Evolutionary conservation across 2,888 invertebrate species (phyloP), one percentile per base, ranked within the genome.

Genomic region (Perdita meconis): DNA sequence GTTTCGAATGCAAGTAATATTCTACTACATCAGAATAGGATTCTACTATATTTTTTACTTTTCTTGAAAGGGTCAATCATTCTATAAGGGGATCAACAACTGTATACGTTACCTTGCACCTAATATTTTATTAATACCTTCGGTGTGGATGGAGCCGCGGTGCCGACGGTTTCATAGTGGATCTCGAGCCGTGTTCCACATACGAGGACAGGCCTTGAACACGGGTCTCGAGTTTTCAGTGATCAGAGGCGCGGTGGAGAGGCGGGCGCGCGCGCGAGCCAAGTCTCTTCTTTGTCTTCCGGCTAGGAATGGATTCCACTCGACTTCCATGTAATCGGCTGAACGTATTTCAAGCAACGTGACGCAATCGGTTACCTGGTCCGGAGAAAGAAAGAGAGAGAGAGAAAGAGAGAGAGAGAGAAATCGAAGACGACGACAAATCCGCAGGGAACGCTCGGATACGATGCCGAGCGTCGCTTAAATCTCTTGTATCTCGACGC

Each of bases 281-380:
- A n/a, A n/a, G n/a, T n/a, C n/a, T 30, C 60, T 61, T 70, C 79
- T 83, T 83, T 81, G 83, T 81, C 82, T 77, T 71, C 75, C 65
- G 56, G 69, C 55, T 72, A 51, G 44, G 36, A 72, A 57, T 53
- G 71, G 79, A 83, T 78, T 75, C 63, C 74, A 56, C 71, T 78
- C 72, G 68, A 60, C 70, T 64, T 67, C 70, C 65, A 47, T 70
- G 69, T 78, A 83, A 81, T 80, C 78, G 74, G 69, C 51, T 71
- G 68, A 67, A 65, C 65, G 75, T 83, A 81, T 81, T 79, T 81
- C 75, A 63, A 50, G 73, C 78, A 30, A 13, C 55, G 42, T 81
- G 83, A 81, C 78, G 84, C 77, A 80, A 83, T 81, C 78, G 68
- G 55, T 80, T 80, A 81, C 78, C 81, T 71, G 77, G 64, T 38